Evolutionary conservation across 1,140 invertebrate genomes (phyloP), one percentile per base, ranked within the genome.

Genomic region (Neelides sp.): DNA sequence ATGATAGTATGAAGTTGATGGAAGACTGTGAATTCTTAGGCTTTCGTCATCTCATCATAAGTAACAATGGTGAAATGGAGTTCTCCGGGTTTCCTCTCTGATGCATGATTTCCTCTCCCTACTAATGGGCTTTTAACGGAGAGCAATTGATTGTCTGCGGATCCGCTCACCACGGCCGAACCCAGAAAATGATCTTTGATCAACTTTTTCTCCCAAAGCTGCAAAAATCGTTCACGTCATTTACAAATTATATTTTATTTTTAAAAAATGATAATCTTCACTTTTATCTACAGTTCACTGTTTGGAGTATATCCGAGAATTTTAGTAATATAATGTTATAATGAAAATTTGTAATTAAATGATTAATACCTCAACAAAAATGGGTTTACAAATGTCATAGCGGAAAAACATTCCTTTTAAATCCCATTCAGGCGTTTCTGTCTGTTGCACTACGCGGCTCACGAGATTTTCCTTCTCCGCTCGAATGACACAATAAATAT

Each of bases 361-460:
- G 4, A 24, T n/a, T n/a, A 7, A 54, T 45, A 58, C 57, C 32
- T 59, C 57, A 4, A 59, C 48, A 39, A 36, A 34, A 37, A 59
- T 41, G 15, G 58, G 58, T 43, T 60, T 56, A 45, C 54, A 56
- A 19, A 60, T 35, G 36, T 60, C 54, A 3, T 42, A 30, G 4
- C 58, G 41, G 23, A 54, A 60, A 41, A 60, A 60, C n/a, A 60
- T 34, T 27, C 58, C 58, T 42, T 48, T 24, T 13, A 60, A 22
- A 35, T 50, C 49, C 54, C 54, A 60, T 2, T 32, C 20, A 1
- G 58, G 58, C 20, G 34, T 44, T 22, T 49, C 34, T 3, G 54
- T 30, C 4, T 42, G 37, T n/a, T 17, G 1, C 15, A 52, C 45
- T 12, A 54, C 50, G 23, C 40, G 10, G 4, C 50, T 53, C 15